Evolutionary conservation across 2,797 vertebrate genomes (phyloP), one percentile per base, ranked within the genome.

Genomic region (Sylvia borin): DNA sequence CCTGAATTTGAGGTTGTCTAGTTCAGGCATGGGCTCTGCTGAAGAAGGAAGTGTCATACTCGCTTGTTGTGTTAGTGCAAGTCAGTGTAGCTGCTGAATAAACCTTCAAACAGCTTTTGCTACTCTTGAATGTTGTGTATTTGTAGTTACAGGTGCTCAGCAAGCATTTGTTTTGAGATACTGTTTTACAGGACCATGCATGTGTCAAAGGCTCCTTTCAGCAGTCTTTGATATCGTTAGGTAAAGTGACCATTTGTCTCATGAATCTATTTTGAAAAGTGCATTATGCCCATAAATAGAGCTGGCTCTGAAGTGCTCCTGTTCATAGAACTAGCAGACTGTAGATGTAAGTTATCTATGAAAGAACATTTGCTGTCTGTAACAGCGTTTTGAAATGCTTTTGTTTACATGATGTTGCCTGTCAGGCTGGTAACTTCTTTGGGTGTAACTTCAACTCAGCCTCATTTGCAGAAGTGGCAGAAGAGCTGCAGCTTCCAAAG

Each of bases 321-420:
- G 53, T 42, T 75, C 81, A 38, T 47, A 77, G 38, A 67, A 45
- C 57, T 24, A 22, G 26, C 17, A 80, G 62, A 64, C 50, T 4
- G n/a, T 72, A 73, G 70, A 14, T 11, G 1, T 60, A 40, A 71
- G 47, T 53, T 70, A 78, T 20, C 64, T 54, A 4, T 60, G 64
- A 68, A 66, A 90, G 40, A 74, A 51, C 76, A 95, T 21, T 48
- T 2, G 4, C 85, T 83, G 83, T 75, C 47, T 38, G 16, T 62
- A 84, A 42, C 25, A 60, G 62, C 86, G 43, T 85, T 88, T 90
- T 72, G 81, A 91, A 93, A 85, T 85, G 62, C 73, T 94, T 94
- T 53, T 83, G 83, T 95, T 97, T 92, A 95, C 82, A 78, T 51
- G 68, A 11, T 47, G 16, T 10, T 92, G 88, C 67, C 55, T 80